Evolutionary conservation across 2,888 invertebrate genomes (phyloP).

Genomic region (Reticulitermes lucifugus): DNA sequence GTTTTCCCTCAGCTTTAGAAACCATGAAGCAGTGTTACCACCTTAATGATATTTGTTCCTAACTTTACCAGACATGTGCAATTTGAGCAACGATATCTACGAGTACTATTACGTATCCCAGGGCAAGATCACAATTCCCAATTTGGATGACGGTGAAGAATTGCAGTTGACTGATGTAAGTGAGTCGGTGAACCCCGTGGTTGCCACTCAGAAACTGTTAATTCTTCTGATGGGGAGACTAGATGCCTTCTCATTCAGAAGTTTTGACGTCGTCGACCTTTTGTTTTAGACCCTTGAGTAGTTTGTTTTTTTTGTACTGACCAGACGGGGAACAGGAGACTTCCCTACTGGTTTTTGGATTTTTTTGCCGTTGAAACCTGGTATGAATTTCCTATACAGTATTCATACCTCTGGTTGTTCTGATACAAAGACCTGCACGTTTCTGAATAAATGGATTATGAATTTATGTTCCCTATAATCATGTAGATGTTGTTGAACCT

Average conservation of each 20-base stretch:
- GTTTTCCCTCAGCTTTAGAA: no score
- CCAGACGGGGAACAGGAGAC: no score
- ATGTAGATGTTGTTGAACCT: no score
- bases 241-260: background rate
- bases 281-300: background rate
- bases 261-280: background rate
- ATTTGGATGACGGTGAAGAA: constrained; percentile 93
- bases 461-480: no score
- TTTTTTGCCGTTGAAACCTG: background rate
- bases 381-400: background rate
- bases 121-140: constrained; percentile 92
- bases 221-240: constrained; percentile 1
- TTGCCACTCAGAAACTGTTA: background rate
- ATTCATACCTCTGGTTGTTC: background rate
- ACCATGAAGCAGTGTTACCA: no score
- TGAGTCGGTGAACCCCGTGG: constrained; percentile 54
- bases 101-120: constrained; percentile 93
- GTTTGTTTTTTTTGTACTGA: background rate
- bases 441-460: no score
- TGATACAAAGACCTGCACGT: no score
- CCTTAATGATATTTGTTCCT: background rate
- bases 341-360: background rate
- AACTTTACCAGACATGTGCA: constrained; percentile 73
- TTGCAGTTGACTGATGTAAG: constrained; percentile 85
- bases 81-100: constrained; percentile 81